Evolutionary conservation across 2,113 vertebrate species (phyloP), one percentile per base, ranked within the genome.

Genomic region (Bufo gargarizans): DNA sequence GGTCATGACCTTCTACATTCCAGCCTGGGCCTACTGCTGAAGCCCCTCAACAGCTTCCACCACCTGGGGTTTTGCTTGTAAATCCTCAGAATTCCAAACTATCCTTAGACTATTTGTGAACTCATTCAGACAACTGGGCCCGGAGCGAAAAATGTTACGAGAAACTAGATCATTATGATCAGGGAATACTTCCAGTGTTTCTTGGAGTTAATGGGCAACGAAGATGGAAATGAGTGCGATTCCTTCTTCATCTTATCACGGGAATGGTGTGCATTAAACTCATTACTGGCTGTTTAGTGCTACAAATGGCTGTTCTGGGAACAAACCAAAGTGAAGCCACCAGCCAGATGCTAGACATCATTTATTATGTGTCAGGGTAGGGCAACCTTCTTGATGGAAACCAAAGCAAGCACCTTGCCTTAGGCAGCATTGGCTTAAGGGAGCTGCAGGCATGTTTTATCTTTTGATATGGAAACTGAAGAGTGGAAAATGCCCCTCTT

Each of bases 221-320:
- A 17, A 47, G 43, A 74, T 19, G 6, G 45, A 74, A 47, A 49
- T 19, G 33, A 47, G 67, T 43, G 20, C 0, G 43, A 74, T 47
- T 33, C 65, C 61, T 43, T 71, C 43, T 74, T 17, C 71, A 8
- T 47, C 71, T 8, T 47, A 7, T 43, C 22, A 33, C 14, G 49
- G 77, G 56, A 79, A 79, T 22, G 13, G 77, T 55, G 55, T 79
- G 22, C n/a, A 58, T 79, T n/a, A n/a, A 22, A 56, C 22, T 56
- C 55, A 79, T 79, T 79, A 55, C 56, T n/a, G 49, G 50, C 55
- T 13, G 13, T 79, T 74, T 74, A 47, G 71, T 74, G 71, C 71
- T 9, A 43, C 49, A 74, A 74, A 49, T 74, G 71, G 11, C 71
- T 74, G 71, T 47, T 47, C 71, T 19, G 71, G 71, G 71, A 74